A percentile compares a stretch with the other conserved stretches of the same genome.
Evolutionary conservation across 2,888 invertebrate species (phyloP).

Genomic region (Scelioninae gen. 2): DNA sequence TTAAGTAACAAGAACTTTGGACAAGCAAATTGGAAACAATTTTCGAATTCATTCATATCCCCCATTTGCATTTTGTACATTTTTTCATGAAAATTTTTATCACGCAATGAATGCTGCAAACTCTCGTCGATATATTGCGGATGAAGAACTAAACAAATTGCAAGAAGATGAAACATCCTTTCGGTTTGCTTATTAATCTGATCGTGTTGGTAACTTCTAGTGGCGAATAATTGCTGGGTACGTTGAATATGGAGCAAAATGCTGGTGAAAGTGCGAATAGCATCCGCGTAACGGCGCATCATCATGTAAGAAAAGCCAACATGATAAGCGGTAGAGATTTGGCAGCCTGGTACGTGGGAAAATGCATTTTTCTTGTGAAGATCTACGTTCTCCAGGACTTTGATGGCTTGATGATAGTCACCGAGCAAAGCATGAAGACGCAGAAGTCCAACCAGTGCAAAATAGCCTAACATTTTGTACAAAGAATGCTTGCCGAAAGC

Average conservation of each 20-base stretch:
- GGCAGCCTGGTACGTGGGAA: slow-evolving; percentile 97
- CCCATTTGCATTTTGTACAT: slow-evolving; percentile 99
- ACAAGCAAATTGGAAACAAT: slow-evolving; percentile 94
- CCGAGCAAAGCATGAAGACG: slow-evolving; percentile 97
- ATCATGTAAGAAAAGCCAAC: slow-evolving; percentile 99
- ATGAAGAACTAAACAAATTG: slow-evolving; percentile 96
- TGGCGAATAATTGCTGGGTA: slow-evolving; percentile 93
- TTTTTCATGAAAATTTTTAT: slow-evolving; percentile 95
- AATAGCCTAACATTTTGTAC: slow-evolving; percentile 99
- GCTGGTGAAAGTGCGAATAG: slow-evolving; percentile 98
- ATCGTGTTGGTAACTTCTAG: slow-evolving; percentile 96
- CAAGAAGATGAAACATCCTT: slow-evolving; percentile 97
- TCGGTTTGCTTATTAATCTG: slow-evolving; percentile 98
- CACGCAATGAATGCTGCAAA: slow-evolving; percentile 91
- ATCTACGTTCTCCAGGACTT: slow-evolving; percentile 92
- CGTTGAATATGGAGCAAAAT: slow-evolving; percentile 97
- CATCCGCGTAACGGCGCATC: slow-evolving; percentile 99
- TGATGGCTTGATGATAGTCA: slow-evolving; percentile 94
- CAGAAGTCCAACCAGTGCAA: slow-evolving; percentile 95
- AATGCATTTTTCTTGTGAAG: slow-evolving; percentile 87
- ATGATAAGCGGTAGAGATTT: slow-evolving; percentile 98
- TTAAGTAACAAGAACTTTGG: slow-evolving; percentile 97
- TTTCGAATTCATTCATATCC: slow-evolving; percentile 92
- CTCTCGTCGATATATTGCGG: slow-evolving; percentile 99
- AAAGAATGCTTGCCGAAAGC: slow-evolving; percentile 96